Conservation (phyloP, 30 jellyfish, hydroid and myxozoan species). For the Sanderia malayensis region DNA sequence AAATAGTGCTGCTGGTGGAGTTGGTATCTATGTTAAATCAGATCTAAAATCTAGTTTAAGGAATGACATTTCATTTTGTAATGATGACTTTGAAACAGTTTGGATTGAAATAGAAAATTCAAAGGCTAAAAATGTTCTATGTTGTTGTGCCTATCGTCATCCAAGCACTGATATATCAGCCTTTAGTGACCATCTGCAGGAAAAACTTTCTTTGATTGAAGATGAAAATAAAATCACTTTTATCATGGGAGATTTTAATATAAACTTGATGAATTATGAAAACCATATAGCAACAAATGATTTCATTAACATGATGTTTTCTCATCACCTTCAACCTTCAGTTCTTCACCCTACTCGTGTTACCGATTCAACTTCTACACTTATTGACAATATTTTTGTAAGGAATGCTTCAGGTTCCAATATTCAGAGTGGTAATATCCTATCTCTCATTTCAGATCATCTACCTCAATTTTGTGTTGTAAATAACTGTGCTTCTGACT, state of each 20-base stretch:
- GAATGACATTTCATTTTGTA: slow-evolving; percentile 22
- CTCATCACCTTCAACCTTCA: slow-evolving; percentile 39
- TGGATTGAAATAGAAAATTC: slow-evolving; percentile 29
- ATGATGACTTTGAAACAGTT: slow-evolving; percentile 24
- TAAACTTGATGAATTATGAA: slow-evolving; percentile 24
- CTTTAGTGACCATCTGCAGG: slow-evolving; percentile 27
- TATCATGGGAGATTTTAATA: too few relatives aligned
- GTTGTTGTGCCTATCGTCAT: slow-evolving; percentile 30
- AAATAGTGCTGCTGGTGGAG: slow-evolving; percentile 33
- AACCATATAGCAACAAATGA: slow-evolving; percentile 19
- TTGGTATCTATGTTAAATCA: slow-evolving; percentile 24
- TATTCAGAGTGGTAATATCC: slow-evolving; percentile 43
- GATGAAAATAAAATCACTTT: too few relatives aligned
- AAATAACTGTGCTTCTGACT: slow-evolving; percentile 19
- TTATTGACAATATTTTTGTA: slow-evolving; percentile 32
- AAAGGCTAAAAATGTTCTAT: slow-evolving; percentile 13
- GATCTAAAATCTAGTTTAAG: slow-evolving; percentile 12
- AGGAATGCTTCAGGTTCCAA: slow-evolving; percentile 24
- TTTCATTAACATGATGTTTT: slow-evolving; percentile 46
- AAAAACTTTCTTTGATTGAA: slow-evolving; percentile 16
- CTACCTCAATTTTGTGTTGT: slow-evolving; percentile 35
- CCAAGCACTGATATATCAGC: slow-evolving; percentile 27
- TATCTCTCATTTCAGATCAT: slow-evolving; percentile 48
- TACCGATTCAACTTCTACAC: slow-evolving; percentile 34
- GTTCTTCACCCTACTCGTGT: slow-evolving; percentile 44